phyloP scores from a whole-genome alignment of 35 echinoderm and acorn worm species.

The Apostichopus japonicus region DNA sequence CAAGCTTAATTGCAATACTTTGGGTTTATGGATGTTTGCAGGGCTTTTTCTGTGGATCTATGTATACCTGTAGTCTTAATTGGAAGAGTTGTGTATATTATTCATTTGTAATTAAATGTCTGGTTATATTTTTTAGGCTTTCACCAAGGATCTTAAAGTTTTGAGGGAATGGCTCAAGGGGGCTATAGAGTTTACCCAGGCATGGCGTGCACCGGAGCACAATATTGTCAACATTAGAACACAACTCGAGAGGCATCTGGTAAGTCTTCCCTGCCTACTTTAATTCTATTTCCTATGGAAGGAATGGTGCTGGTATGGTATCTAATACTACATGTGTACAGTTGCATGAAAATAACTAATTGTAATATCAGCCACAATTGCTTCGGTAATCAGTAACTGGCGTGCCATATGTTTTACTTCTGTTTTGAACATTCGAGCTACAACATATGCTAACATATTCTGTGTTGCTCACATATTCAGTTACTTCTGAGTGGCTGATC shows the following conservation, averaged over 20 bases:
- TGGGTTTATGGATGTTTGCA: not conserved
- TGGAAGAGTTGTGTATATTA: not conserved
- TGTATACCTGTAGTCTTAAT: not conserved
- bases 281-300: not conserved
- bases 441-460: too few species aligned
- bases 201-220: constrained; percentile 67
- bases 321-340: too few species aligned
- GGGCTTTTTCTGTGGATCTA: not conserved
- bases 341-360: too few species aligned
- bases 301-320: not conserved
- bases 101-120: not conserved
- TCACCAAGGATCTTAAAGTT: constrained; percentile 59
- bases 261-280: constrained; percentile 30
- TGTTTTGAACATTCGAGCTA: too few species aligned
- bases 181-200: constrained; percentile 25
- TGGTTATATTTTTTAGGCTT: constrained; percentile 34
- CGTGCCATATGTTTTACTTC: too few species aligned
- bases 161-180: constrained; percentile 66
- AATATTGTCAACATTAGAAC: constrained; percentile 68
- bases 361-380: too few species aligned
- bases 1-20: not conserved
- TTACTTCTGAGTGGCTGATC: too few species aligned
- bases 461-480: too few species aligned
- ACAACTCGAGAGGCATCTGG: constrained; percentile 76
- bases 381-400: too few species aligned